Conservation (phyloP, 2,113 vertebrate species). For the Myotis brandtii region DNA sequence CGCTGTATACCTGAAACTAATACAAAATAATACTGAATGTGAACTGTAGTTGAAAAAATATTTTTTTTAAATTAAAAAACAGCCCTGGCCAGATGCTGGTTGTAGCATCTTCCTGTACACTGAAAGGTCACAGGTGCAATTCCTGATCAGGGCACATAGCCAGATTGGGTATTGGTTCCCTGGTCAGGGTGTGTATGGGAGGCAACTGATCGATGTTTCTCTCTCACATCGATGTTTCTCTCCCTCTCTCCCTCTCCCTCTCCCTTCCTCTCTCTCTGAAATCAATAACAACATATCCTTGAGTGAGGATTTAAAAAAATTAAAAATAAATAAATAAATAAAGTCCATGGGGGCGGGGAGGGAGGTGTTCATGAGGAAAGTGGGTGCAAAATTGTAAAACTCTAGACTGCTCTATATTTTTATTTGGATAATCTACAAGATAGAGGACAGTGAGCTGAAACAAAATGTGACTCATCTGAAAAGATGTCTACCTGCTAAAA, state of each 20-base stretch:
- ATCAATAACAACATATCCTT: not conserved
- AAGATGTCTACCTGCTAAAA: slow-evolving; percentile 47
- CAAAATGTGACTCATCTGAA: not conserved
- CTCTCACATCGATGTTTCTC: not conserved
- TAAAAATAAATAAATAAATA: not conserved
- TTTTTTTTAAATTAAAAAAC: not conserved
- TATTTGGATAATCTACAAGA: slow-evolving; percentile 35
- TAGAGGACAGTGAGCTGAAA: slow-evolving; percentile 50
- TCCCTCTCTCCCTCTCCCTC: not conserved
- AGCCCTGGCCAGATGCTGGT: not conserved
- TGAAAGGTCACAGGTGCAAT: not conserved
- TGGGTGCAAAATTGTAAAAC: slow-evolving; percentile 18
- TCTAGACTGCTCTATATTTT: not conserved
- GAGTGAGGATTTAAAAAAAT: not conserved
- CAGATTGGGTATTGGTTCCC: not conserved
- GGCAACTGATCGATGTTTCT: not conserved
- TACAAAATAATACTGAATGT: not conserved
- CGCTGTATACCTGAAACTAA: not conserved
- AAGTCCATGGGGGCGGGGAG: not conserved
- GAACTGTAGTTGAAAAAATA: not conserved
- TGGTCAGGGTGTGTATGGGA: not conserved
- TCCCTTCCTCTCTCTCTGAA: not conserved
- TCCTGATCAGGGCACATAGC: not conserved
- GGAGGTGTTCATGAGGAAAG: not conserved
- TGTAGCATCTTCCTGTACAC: too few species aligned